Percentiles rank a stretch among this genome's conserved stretches.
These are phyloP conservation scores for Heliconius eleuchia DNA, from an alignment of 1,140 invertebrate species.

Conservation along the genomic window DNA sequence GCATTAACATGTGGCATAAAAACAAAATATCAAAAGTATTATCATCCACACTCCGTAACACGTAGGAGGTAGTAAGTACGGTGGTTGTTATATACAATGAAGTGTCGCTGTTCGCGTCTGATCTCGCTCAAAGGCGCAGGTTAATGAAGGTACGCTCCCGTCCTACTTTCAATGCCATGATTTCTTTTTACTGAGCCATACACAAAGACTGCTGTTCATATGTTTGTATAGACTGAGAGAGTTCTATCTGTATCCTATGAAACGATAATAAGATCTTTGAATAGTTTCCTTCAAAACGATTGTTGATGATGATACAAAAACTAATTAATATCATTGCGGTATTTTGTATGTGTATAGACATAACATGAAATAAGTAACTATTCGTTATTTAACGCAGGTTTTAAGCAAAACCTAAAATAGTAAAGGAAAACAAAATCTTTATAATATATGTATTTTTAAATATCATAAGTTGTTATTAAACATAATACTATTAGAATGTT, in stretches of 20 bases:
- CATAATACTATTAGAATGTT: too few species aligned
- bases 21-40: background rate
- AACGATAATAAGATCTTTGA: too few species aligned
- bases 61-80: background rate
- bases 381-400: too few species aligned
- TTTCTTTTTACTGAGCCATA: conserved; percentile 1
- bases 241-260: background rate
- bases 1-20: too few species aligned
- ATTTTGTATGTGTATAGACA: too few species aligned
- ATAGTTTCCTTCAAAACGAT: background rate
- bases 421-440: too few species aligned
- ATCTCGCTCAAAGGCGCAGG: conserved; percentile 13
- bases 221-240: background rate
- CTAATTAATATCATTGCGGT: too few species aligned
- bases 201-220: background rate
- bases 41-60: background rate
- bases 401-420: too few species aligned
- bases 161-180: conserved; percentile 7
- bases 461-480: too few species aligned
- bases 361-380: too few species aligned
- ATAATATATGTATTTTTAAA: too few species aligned
- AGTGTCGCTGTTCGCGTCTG: conserved; percentile 12
- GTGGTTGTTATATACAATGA: conserved; percentile 8
- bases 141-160: conserved; percentile 3
- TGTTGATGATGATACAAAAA: background rate